These are phyloP conservation scores for Calliopsis andreniformis DNA, from an alignment of 1,140 invertebrate species.

Conservation along the genomic window DNA sequence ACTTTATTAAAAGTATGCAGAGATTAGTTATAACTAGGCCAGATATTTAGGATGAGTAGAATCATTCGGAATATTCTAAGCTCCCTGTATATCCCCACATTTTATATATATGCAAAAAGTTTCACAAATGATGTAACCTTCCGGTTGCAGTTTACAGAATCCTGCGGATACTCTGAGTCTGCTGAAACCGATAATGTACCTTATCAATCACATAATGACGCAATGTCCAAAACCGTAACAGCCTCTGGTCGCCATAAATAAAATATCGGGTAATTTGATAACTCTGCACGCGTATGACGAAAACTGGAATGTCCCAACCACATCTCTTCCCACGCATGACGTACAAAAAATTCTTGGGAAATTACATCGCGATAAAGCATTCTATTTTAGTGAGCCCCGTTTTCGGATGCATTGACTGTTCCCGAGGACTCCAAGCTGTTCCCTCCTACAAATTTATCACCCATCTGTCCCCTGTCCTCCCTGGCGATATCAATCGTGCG, in stretches of 20 bases:
- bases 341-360: not conserved
- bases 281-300: too few relatives aligned
- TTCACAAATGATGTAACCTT: conserved; percentile 1
- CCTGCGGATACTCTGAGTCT: not conserved
- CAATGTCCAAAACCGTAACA: not conserved
- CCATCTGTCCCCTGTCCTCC: not conserved
- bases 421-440: not conserved
- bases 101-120: too few relatives aligned
- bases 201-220: not conserved
- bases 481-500: not conserved
- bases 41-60: too few relatives aligned
- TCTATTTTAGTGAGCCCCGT: not conserved
- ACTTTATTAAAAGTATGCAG: too few relatives aligned
- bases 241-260: not conserved
- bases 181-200: not conserved
- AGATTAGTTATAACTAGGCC: too few relatives aligned
- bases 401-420: not conserved
- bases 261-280: not conserved
- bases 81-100: too few relatives aligned
- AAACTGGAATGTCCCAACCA: too few relatives aligned
- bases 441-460: not conserved
- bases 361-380: conserved; percentile 1
- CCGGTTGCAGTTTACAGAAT: not conserved
- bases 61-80: too few relatives aligned
- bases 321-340: too few relatives aligned